Base-by-base conservation (phyloP, 1,140 invertebrate species). In the Heterodera carotae region DNA sequence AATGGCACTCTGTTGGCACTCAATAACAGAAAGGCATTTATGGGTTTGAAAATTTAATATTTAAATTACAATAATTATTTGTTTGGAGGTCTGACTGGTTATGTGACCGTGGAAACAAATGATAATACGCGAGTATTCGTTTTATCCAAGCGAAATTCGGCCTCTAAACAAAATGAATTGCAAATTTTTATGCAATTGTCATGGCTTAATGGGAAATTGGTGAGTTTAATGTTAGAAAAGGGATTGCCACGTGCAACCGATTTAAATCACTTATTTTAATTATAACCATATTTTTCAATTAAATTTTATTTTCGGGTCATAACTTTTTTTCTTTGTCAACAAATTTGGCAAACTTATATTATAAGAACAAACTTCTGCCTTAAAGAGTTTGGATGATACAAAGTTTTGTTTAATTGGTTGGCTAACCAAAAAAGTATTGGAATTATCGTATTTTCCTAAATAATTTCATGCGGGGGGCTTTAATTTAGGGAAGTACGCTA, bases 11-110 rank as follows among this genome's bases (percentile, higher is more conserved):
- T 56, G 48, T 56, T 56, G 22, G 39, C 77, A 27, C 75, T 80
- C 36, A 80, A 82, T 48, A 36, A 33, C 15, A 48, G 77, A 72
- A 56, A 53, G 48, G 12, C 48, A 22, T 56, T 56, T 3, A 56
- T 56, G 48, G 48, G 48, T 22, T 22, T 22, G 48, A 56, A 56
- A 15, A 10, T 43, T 43, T n/a, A n/a, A n/a, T n/a, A n/a, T n/a
- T 43, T 43, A 43, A 43, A 43, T 43, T 56, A 2, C 48, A 56
- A 56, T 18, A 56, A 22, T 15, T 22, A 56, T 56, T 56, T 56
- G 48, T 18, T 56, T 25, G n/a, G 12, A 56, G 48, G 48, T 56
- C 4, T 56, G 48, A 56, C 48, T 18, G 48, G 48, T 22, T 56
- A 2, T 56, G 48, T 56, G 48, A 56, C 48, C 5, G 48, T 56